Base-by-base conservation (phyloP, 2,888 invertebrate species). In the Hydrotaea cyrtoneurina region DNA sequence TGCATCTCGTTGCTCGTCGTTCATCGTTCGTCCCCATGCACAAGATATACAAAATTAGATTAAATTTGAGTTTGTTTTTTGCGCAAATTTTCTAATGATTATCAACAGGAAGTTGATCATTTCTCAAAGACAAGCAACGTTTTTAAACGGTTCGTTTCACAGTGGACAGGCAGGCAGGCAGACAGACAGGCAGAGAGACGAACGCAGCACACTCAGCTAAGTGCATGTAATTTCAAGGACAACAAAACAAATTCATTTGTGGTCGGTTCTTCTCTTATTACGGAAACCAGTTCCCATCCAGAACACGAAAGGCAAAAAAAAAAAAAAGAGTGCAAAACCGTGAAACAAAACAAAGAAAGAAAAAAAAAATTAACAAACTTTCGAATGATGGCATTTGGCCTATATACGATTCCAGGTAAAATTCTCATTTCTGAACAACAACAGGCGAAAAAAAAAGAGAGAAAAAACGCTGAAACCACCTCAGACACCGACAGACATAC, bases 311-410 rank as follows among this genome's bases (percentile, higher is more conserved):
- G 19, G 46, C 0, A 39, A 1, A 26, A 19, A 2, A 43, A 64
- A 2, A 31, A 75, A 31, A 7, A 31, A 31, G 31, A 57, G 43
- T n/a, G n/a, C n/a, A n/a, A 50, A 15, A 50, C 53, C 53, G 55
- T 13, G 39, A 39, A n/a, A n/a, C n/a, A n/a, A n/a, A n/a, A 39
- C 39, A 59, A 15, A 62, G 10, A 62, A 73, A 62, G 31, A 73
- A 17, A 3, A 71, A 72, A n/a, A n/a, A n/a, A n/a, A n/a, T n/a
- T n/a, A n/a, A n/a, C n/a, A n/a, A 71, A 23, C 36, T 74, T 79
- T 39, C 72, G 85, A 75, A 81, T 91, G 88, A 90, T 91, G 91
- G 90, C 90, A 90, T 90, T 90, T 90, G 90, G 90, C 90, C 90
- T 90, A 90, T 88, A 90, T 91, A 91, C 86, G 87, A 82, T 91